Base-by-base conservation (phyloP, 2,888 invertebrate species). In the Ephialtes manifestator region DNA sequence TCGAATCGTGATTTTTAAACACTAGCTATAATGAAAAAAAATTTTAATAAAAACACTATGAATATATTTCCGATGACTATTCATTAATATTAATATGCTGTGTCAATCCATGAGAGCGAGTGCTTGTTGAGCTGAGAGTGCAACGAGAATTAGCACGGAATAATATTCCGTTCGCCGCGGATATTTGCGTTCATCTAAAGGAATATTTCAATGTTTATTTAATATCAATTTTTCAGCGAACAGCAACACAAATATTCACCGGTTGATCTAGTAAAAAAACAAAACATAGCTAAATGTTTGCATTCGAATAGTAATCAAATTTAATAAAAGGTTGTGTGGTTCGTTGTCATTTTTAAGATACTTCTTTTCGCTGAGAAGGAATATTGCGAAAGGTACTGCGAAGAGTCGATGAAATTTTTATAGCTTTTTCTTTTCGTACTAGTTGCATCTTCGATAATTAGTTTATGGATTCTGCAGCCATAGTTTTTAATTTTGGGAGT, bases 1-100 rank as follows among this genome's bases (percentile, higher is more conserved):
- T 90, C 85, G 81, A 88, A 88, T 87, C 86, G 90, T 91, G 90
- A 91, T 91, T 91, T 91, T 89, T 89, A 89, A 89, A 89, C 86
- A 78, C 74, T 91, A 89, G 88, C 20, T 83, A 87, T 90, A 89
- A 89, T 85, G 86, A 90, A 78, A 82, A n/a, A 82, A 78, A 63
- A 87, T 89, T 91, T 90, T 90, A 91, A 89, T 89, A 89, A 89
- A 86, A 89, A 84, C 83, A 87, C 74, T 88, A 89, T 89, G 81
- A 88, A 83, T 88, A 88, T 90, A 89, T 90, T 90, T 88, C 88
- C 87, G 85, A 89, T 85, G 87, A 89, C 86, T 89, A 89, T 83
- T 79, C 71, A 85, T 85, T 86, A 20, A 77, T 20, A 72, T 63
- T 48, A 78, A 77, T 35, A 86, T 79, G 83, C 79, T 82, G 83